These are phyloP conservation scores for Anoura caudifer DNA, from an alignment of 2,113 vertebrate genomes.

Conservation along the genomic window DNA sequence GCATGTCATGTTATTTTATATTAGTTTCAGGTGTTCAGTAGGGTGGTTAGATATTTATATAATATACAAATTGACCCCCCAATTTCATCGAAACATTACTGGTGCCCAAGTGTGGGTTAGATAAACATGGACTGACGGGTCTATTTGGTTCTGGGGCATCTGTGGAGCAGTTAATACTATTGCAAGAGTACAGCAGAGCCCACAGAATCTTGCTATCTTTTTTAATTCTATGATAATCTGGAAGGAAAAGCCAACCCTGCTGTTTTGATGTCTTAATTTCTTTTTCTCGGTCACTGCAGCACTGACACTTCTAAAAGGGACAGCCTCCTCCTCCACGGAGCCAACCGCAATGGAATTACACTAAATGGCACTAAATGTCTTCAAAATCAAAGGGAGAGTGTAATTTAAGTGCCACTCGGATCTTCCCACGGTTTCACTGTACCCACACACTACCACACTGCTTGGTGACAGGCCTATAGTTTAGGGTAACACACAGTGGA, in stretches of 20 bases:
- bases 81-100: neutral
- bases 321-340: constrained; percentile 72
- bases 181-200: fast-evolving
- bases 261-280: constrained; percentile 69
- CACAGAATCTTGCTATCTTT: constrained; percentile 36
- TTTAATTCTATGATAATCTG: constrained; percentile 66
- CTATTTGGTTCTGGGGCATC: fast-evolving
- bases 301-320: constrained; percentile 70
- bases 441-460: constrained; percentile 77
- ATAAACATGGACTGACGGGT: no score
- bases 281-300: constrained; percentile 69
- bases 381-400: constrained; percentile 82
- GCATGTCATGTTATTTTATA: neutral
- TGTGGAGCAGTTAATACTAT: constrained; percentile 41
- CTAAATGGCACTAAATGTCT: constrained; percentile 80
- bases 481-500: constrained; percentile 75
- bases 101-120: neutral
- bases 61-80: neutral
- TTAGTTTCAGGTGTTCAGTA: neutral
- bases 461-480: constrained; percentile 79
- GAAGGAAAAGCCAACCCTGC: constrained; percentile 68
- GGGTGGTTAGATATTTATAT: neutral
- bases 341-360: constrained; percentile 76
- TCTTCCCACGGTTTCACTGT: constrained; percentile 83
- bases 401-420: constrained; percentile 85